Evolutionary conservation across 1,140 invertebrate species (phyloP), one percentile per base, ranked within the genome.

Genomic region (Eulimnadia texana): DNA sequence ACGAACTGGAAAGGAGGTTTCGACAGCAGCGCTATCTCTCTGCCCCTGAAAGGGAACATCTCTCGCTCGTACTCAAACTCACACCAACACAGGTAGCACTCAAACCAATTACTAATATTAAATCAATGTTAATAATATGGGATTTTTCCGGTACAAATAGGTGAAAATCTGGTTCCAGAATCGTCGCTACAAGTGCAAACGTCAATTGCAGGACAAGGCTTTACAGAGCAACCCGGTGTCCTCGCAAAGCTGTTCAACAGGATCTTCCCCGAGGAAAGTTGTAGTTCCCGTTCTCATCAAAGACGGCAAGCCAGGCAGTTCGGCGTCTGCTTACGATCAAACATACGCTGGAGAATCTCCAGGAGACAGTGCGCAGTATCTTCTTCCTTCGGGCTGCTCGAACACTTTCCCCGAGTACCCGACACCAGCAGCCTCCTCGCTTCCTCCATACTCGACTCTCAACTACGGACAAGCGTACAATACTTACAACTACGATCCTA

Each of bases 21-120:
- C 79, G 82, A 63, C 77, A 81, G 63, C 82, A 84, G 68, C 76
- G 80, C 58, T 85, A 85, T 68, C 73, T 85, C 10, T 85, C 81
- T 1, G 82, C 83, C 0, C 78, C 78, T 2, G 84, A 85, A 68
- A 67, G 84, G 51, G 84, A 85, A 69, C 75, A 80, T 61, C 72
- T 85, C 61, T 83, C 84, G 3, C 71, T 72, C 29, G 72, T 69
- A 2, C 70, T 79, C 24, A 75, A 76, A 56, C 64, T 79, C 28
- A 76, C 76, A 56, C 73, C 77, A 22, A 78, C 76, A 20, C 75
- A 76, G 66, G 61, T 64, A 58, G 9, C 28, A 23, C 10, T 22
- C 9, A 3, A 13, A 54, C 24, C 19, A 56, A 56, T 6, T 27
- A 10, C 27, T 9, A 9, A 56, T n/a, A 6, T 22, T 1, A 16